Conservation (phyloP, 2,888 invertebrate species). For the Tipula confusa region DNA sequence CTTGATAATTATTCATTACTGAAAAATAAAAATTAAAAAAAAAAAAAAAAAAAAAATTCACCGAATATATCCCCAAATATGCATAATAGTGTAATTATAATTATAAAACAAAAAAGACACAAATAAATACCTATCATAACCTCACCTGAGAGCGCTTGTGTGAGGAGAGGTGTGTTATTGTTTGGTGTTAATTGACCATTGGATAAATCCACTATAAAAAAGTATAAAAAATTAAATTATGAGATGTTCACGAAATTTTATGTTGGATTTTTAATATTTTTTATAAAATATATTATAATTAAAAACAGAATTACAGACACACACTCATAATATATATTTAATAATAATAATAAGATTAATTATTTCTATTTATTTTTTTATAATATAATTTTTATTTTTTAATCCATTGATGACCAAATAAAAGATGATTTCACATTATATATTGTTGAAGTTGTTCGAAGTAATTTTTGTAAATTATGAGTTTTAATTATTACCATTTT, state of each 20-base stretch:
- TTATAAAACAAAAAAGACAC: constrained; percentile 32
- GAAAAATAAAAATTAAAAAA: constrained; percentile 44
- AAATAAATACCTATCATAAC: constrained; percentile 36
- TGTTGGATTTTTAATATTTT: background rate
- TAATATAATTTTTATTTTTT: constrained; percentile 28
- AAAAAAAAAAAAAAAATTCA: constrained; percentile 17
- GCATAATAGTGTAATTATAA: constrained; percentile 15
- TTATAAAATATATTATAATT: background rate
- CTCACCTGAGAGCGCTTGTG: constrained; percentile 93
- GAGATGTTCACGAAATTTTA: background rate
- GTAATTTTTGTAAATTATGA: background rate
- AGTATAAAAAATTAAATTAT: constrained; percentile 30
- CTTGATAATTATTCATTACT: constrained; percentile 97
- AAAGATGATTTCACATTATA: background rate
- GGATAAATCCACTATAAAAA: constrained; percentile 84
- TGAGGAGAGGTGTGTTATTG: constrained; percentile 92
- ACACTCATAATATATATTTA: background rate
- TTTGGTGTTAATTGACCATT: constrained; percentile 94
- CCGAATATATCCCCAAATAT: background rate
- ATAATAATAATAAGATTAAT: background rate
- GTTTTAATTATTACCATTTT: constrained; percentile 29
- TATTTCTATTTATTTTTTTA: background rate
- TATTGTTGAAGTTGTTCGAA: constrained; percentile 25
- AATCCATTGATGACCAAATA: background rate
- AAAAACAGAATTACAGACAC: constrained; percentile 26